Evolutionary conservation across 1,140 invertebrate species (phyloP).

Genomic region (Tyrophagus putrescentiae): DNA sequence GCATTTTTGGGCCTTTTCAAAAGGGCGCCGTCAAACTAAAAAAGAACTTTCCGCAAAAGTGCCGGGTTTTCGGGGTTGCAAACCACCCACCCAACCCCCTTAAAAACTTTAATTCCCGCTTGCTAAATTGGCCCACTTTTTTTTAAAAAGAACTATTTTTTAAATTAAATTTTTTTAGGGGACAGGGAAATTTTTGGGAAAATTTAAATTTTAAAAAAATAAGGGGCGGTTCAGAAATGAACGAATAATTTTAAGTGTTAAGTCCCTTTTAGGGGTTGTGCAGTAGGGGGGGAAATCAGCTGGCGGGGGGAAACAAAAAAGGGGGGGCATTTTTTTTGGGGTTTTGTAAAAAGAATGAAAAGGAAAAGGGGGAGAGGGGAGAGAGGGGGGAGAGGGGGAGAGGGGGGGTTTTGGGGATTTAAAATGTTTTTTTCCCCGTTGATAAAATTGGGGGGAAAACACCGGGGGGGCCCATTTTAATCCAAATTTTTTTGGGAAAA

Average conservation of each 20-base stretch:
- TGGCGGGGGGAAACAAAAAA: slow-evolving; percentile 34
- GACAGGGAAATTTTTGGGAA: slow-evolving; percentile 35
- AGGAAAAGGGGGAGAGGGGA: too few species aligned
- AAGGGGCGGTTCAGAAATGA: slow-evolving; percentile 33
- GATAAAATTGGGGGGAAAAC: slow-evolving; percentile 29
- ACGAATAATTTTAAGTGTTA: slow-evolving; percentile 31
- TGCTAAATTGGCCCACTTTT: slow-evolving; percentile 30
- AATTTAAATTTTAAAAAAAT: slow-evolving; percentile 31
- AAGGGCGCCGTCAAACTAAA: slow-evolving; percentile 36
- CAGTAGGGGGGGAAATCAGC: slow-evolving; percentile 34
- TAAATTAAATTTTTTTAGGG: slow-evolving; percentile 31
- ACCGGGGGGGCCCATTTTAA: slow-evolving; percentile 29
- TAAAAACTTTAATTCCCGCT: slow-evolving; percentile 30
- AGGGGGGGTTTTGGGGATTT: too few species aligned
- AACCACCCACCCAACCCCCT: slow-evolving; percentile 35
- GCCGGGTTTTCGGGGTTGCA: slow-evolving; percentile 33
- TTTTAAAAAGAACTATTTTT: slow-evolving; percentile 32
- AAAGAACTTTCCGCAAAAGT: slow-evolving; percentile 13
- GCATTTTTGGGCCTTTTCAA: slow-evolving; percentile 33
- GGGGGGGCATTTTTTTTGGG: slow-evolving; percentile 35
- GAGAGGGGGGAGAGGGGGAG: too few species aligned
- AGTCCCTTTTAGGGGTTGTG: slow-evolving; percentile 34
- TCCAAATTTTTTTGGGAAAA: slow-evolving; percentile 34
- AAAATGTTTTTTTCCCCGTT: too few species aligned
- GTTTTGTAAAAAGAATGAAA: too few species aligned